phyloP scores from a whole-genome alignment of 2,888 invertebrate species.

The Acanthopleura granulata region DNA sequence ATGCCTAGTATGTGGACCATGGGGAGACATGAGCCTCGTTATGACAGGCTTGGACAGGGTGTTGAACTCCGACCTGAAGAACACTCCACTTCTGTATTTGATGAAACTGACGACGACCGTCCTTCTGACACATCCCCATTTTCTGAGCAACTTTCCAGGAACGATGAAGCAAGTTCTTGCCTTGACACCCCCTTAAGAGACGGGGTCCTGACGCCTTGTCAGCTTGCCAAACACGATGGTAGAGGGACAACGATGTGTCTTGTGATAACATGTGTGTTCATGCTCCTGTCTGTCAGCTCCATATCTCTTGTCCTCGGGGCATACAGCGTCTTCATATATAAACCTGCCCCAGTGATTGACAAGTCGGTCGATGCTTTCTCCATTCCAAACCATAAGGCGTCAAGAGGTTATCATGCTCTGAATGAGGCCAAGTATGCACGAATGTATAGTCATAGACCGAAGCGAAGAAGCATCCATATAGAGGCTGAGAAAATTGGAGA shows the following conservation, averaged over 20 bases:
- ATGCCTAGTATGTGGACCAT: slow-evolving; percentile 13
- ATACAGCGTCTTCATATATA: slow-evolving; percentile 44
- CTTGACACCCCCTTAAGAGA: not conserved
- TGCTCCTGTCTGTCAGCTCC: not conserved
- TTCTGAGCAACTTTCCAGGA: too few relatives aligned
- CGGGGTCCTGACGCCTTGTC: not conserved
- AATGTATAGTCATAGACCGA: not conserved
- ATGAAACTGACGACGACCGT: not conserved
- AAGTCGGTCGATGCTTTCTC: slow-evolving; percentile 61
- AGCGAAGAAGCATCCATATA: not conserved
- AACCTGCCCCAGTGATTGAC: slow-evolving; percentile 55
- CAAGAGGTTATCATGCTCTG: slow-evolving; percentile 52
- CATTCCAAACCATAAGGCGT: slow-evolving; percentile 62
- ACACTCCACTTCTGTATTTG: not conserved
- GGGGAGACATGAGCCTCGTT: not conserved
- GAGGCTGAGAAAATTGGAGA: not conserved
- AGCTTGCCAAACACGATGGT: slow-evolving; percentile 2
- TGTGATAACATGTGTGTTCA: not conserved
- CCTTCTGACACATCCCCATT: too few relatives aligned
- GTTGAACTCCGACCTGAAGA: not conserved
- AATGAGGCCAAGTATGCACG: slow-evolving; percentile 29
- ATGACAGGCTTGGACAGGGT: not conserved
- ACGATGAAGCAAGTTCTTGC: too few relatives aligned
- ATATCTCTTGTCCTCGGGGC: slow-evolving; percentile 34
- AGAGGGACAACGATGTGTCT: not conserved